Evolutionary conservation across 1,140 invertebrate genomes (phyloP).

Genomic region (Branchinecta lynchi): DNA sequence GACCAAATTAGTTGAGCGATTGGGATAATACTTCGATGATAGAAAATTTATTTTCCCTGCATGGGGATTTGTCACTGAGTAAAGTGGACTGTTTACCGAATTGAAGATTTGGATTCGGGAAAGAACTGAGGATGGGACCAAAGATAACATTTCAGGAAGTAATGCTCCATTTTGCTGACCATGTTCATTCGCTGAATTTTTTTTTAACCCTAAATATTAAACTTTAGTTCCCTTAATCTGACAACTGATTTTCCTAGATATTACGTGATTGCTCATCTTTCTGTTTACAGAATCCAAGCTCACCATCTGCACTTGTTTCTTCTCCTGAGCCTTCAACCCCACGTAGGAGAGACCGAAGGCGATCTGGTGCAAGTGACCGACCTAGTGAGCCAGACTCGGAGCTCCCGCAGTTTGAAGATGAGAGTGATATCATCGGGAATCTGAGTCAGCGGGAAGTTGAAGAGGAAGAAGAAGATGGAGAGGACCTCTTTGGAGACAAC

Average conservation of each 20-base stretch:
- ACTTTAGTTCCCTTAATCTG: no score
- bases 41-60: no score
- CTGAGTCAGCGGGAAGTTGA: slow-evolving; percentile 29
- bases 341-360: background rate
- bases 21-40: no score
- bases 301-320: background rate
- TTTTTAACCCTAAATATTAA: no score
- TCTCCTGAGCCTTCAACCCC: background rate
- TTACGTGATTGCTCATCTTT: background rate
- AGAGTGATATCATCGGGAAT: slow-evolving; percentile 51
- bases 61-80: no score
- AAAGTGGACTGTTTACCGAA: no score
- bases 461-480: slow-evolving; percentile 77
- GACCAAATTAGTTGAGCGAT: no score
- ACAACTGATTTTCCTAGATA: background rate
- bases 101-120: no score
- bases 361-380: background rate
- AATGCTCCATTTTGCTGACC: no score
- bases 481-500: slow-evolving; percentile 94
- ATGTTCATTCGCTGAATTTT: no score
- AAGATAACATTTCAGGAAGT: no score
- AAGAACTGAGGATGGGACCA: no score
- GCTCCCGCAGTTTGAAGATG: slow-evolving; percentile 51
- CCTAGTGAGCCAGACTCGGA: background rate
- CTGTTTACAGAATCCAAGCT: background rate